Evolutionary conservation across 2,113 vertebrate genomes (phyloP), one percentile per base, ranked within the genome.

Genomic region (Hippocampus abdominalis): DNA sequence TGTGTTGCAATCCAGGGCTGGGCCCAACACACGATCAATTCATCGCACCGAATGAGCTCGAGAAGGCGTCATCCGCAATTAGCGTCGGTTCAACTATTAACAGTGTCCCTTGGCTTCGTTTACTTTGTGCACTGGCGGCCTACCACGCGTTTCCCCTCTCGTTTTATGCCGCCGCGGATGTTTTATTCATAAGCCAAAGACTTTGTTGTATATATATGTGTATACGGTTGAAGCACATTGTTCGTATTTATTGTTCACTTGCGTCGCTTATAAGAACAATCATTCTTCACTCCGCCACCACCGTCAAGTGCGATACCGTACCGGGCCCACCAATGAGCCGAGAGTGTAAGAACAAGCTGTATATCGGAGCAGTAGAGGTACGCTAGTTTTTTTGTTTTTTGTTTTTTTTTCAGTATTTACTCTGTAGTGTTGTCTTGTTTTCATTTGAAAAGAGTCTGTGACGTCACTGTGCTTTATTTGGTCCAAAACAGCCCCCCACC

Each of bases 161-260:
- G 64, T 21, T 16, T 84, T 77, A 76, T 92, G 93, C 94, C 93
- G 86, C 95, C 94, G 93, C 91, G 89, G 92, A 94, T 92, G 39
- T 87, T 94, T 94, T 88, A 91, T 93, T 94, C 95, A 96, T 96
- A 98, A 97, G 96, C 97, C 97, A 99, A 99, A 99, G 97, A 99
- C 91, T 96, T 96, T 88, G 91, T 89, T 99, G 96, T 99, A 98
- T 96, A 99, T 96, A 99, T 98, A 98, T 98, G 96, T 98, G 93
- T 94, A 98, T 97, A 98, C 85, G 90, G 93, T 94, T 93, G 94
- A 97, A 97, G 95, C 96, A 97, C 95, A 94, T 92, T 90, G 91
- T 93, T 95, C 96, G 95, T 98, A 99, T 99, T 98, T 98, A 98
- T 99, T 98, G 94, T 95, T 97, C 95, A 95, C 92, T 93, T 93